A percentile compares a stretch with the other conserved stretches of the same genome.
Evolutionary conservation across 2,113 vertebrate genomes (phyloP).

Genomic region (Ornithorhynchus anatinus): DNA sequence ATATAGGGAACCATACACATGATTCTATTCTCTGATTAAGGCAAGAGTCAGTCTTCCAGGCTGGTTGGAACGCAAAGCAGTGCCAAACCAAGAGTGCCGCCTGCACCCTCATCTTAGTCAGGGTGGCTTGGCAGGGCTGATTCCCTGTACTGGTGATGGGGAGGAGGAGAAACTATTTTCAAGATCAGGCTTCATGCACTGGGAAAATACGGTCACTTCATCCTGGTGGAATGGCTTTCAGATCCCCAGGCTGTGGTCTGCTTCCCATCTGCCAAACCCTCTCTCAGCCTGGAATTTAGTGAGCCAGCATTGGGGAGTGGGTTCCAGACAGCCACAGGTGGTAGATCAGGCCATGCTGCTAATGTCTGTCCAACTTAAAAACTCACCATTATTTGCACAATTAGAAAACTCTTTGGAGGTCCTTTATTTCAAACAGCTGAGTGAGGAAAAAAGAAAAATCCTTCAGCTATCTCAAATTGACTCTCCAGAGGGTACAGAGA

Average conservation of each 20-base stretch:
- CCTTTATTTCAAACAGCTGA: too few relatives aligned
- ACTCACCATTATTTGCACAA: too few relatives aligned
- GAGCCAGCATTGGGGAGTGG: too few relatives aligned
- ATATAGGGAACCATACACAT: not conserved
- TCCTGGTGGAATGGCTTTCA: not conserved
- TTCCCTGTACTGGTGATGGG: not conserved
- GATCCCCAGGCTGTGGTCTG: rapidly evolving
- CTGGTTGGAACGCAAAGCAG: not conserved
- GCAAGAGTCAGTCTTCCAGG: rapidly evolving
- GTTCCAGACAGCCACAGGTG: too few relatives aligned
- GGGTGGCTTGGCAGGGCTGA: not conserved
- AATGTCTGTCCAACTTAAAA: too few relatives aligned
- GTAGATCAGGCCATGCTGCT: too few relatives aligned
- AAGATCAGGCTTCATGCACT: not conserved
- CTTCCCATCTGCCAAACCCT: not conserved
- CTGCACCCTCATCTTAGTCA: rapidly evolving
- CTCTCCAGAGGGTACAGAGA: too few relatives aligned
- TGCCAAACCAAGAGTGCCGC: not conserved
- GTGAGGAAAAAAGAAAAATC: too few relatives aligned
- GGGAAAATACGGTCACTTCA: not conserved
- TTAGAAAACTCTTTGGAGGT: too few relatives aligned
- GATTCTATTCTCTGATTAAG: not conserved
- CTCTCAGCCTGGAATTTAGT: too few relatives aligned
- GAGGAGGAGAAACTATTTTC: not conserved
- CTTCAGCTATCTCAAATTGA: too few relatives aligned